These are phyloP conservation scores for Eumaeus atala DNA, from an alignment of 1,140 invertebrate genomes.

Conservation along the genomic window DNA sequence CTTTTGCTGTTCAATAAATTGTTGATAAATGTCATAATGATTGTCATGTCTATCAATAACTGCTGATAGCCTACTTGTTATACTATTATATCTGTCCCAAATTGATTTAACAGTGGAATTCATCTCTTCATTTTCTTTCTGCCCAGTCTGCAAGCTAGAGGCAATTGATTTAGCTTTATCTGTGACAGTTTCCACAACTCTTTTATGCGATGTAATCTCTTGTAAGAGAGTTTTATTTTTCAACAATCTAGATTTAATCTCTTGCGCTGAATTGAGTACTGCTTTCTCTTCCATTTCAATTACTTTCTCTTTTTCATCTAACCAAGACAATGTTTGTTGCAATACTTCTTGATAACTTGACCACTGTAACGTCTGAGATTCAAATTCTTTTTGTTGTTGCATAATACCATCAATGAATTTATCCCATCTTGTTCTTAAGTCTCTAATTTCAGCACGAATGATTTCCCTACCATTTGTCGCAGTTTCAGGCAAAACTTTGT, in stretches of 20 bases:
- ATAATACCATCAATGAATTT: constrained; percentile 85
- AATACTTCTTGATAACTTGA: constrained; percentile 89
- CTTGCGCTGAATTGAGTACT: constrained; percentile 82
- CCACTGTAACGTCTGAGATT: constrained; percentile 88
- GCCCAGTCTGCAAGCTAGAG: constrained; percentile 75
- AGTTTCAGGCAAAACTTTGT: constrained; percentile 92
- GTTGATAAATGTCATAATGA: constrained; percentile 85
- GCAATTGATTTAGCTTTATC: constrained; percentile 86
- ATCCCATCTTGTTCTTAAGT: constrained; percentile 89
- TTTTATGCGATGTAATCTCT: constrained; percentile 92
- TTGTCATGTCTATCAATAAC: constrained; percentile 80
- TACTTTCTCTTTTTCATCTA: constrained; percentile 89
- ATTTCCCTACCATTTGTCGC: constrained; percentile 91
- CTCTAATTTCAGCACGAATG: constrained; percentile 87
- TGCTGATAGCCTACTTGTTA: constrained; percentile 68
- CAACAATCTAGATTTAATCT: constrained; percentile 89
- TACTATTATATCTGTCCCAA: constrained; percentile 84
- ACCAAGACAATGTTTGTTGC: constrained; percentile 88
- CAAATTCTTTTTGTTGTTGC: constrained; percentile 88
- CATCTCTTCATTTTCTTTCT: constrained; percentile 78
- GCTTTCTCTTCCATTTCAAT: constrained; percentile 81
- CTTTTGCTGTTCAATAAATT: constrained; percentile 90
- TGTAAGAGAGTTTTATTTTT: constrained; percentile 91
- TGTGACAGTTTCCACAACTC: constrained; percentile 90
- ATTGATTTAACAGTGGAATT: constrained; percentile 81